phyloP scores from a whole-genome alignment of 2,888 invertebrate species.

The Macrosiphum euphorbiae region DNA sequence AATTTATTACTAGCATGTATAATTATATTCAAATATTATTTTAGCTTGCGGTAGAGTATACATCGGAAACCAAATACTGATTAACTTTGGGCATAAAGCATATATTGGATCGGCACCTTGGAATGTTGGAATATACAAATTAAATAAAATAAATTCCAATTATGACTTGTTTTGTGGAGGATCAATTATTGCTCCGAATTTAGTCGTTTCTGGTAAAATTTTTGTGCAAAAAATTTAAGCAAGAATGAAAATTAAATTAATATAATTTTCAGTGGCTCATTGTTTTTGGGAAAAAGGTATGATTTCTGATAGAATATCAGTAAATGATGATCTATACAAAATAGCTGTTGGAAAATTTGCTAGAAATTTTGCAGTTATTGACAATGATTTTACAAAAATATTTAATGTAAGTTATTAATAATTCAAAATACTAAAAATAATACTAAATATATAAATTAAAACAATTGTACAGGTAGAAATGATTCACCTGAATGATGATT shows the following conservation, averaged over 20 bases:
- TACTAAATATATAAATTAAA: neutral
- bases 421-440: neutral
- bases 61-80: too few relatives aligned
- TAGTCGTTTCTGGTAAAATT: slow-evolving; percentile 64
- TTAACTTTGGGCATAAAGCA: slow-evolving; percentile 63
- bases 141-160: neutral
- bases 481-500: neutral
- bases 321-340: neutral
- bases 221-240: too few relatives aligned
- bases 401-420: slow-evolving; percentile 32
- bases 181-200: slow-evolving; percentile 49
- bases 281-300: slow-evolving; percentile 43
- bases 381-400: slow-evolving; percentile 44
- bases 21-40: too few relatives aligned
- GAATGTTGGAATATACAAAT: slow-evolving; percentile 57
- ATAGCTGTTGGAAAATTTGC: slow-evolving; percentile 51
- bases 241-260: neutral
- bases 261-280: slow-evolving; percentile 60
- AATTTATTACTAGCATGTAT: too few relatives aligned
- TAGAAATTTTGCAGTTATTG: slow-evolving; percentile 17
- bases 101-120: slow-evolving; percentile 69
- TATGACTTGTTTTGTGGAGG: slow-evolving; percentile 62
- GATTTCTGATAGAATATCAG: neutral
- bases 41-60: slow-evolving; percentile 36
- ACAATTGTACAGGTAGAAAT: neutral